A percentile compares a stretch with the other conserved stretches of the same genome.
Conservation (phyloP, 92 coral and sea anemone genomes). For the Hydrozoanthus gracilis region DNA sequence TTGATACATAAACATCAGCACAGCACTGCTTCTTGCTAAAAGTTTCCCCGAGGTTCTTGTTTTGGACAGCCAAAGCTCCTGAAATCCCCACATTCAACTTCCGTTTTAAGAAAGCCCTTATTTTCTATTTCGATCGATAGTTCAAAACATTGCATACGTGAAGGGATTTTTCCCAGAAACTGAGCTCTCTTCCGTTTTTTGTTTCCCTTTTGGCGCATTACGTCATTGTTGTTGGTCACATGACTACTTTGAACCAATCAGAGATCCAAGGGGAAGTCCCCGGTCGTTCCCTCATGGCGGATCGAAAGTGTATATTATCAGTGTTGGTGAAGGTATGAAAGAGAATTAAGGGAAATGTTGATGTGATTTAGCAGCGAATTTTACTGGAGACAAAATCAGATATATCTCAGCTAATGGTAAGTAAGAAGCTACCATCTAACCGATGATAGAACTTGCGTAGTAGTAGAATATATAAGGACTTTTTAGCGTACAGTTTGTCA, state of each 20-base stretch:
- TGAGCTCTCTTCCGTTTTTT: not conserved
- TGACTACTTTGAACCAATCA: conserved; percentile 57
- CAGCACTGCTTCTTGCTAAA: too few species aligned
- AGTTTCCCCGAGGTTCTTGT: too few species aligned
- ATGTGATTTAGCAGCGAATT: not conserved
- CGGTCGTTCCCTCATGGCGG: conserved; percentile 44
- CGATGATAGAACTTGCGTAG: not conserved
- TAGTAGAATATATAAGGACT: not conserved
- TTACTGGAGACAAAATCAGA: not conserved
- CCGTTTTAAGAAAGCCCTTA: too few species aligned
- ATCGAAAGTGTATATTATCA: conserved; percentile 30
- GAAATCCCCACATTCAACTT: too few species aligned
- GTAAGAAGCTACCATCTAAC: not conserved
- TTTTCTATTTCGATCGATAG: not conserved
- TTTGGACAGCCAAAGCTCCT: too few species aligned
- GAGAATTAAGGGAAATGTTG: not conserved
- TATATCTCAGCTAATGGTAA: not conserved
- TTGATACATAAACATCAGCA: too few species aligned
- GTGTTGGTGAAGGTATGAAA: not conserved
- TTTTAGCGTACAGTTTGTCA: not conserved
- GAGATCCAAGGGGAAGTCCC: conserved; percentile 63
- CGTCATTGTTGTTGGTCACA: conserved; percentile 59
- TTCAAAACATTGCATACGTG: not conserved
- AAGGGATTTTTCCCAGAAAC: conserved; percentile 25
- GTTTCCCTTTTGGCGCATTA: conserved; percentile 43